phyloP scores from a whole-genome alignment of 2,888 invertebrate species.

The Belgica antarctica region DNA sequence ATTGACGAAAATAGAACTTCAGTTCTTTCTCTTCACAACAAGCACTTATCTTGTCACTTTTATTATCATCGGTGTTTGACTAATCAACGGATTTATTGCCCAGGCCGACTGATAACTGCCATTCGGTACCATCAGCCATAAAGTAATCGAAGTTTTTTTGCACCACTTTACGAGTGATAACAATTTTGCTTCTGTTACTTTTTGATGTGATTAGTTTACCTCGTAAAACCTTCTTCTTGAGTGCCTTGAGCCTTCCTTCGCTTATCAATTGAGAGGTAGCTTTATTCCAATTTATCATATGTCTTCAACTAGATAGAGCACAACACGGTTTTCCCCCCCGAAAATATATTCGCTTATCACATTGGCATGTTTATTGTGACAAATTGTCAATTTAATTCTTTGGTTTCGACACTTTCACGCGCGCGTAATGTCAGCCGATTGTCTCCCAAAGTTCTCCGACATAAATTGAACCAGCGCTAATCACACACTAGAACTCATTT shows the following conservation, averaged over 20 bases:
- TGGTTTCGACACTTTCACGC: neutral
- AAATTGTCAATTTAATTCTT: conserved; percentile 10
- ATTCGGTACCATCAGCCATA: conserved; percentile 36
- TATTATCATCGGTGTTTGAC: conserved; percentile 36
- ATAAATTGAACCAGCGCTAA: neutral
- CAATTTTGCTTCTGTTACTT: too few relatives aligned
- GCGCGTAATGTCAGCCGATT: neutral
- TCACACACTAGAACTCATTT: neutral
- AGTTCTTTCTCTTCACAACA: too few relatives aligned
- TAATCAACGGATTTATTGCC: conserved; percentile 27
- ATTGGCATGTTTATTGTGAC: conserved; percentile 44
- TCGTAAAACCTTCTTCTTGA: neutral
- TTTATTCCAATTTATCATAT: conserved; percentile 40
- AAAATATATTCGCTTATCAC: conserved; percentile 13
- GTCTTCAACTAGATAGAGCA: conserved; percentile 22
- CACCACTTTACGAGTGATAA: too few relatives aligned
- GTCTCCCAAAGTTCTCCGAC: neutral
- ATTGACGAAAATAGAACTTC: conserved; percentile 15
- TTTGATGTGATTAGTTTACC: too few relatives aligned
- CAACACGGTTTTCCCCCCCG: conserved; percentile 18
- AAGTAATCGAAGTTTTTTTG: too few relatives aligned
- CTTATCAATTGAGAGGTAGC: conserved; percentile 9
- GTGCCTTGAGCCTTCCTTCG: neutral
- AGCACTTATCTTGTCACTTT: conserved; percentile 40
- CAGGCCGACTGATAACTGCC: conserved; percentile 13